Evolutionary conservation across 2,113 vertebrate genomes (phyloP).

Genomic region (Protobothrops mucrosquamatus): DNA sequence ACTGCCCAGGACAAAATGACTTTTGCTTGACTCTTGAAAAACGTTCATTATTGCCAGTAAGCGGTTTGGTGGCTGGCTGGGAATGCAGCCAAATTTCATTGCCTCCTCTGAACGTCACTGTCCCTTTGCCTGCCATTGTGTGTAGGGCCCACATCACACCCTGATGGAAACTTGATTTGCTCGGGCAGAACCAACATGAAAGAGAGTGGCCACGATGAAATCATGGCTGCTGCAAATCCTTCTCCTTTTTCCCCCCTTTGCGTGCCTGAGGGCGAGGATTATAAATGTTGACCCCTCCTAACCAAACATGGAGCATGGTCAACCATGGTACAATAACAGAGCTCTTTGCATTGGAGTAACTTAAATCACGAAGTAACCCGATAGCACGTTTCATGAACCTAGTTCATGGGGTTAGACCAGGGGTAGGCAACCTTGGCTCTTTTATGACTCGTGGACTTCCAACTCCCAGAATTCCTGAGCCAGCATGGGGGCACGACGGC

Average conservation of each 20-base stretch:
- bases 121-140: not conserved
- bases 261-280: not conserved
- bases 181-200: not conserved
- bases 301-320: not conserved
- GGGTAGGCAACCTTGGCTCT: too few relatives aligned
- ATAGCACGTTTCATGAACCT: not conserved
- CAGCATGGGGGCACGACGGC: too few relatives aligned
- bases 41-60: not conserved
- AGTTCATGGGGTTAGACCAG: not conserved
- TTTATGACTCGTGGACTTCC: too few relatives aligned
- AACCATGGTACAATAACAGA: not conserved
- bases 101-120: not conserved
- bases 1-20: too few relatives aligned
- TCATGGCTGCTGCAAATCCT: not conserved
- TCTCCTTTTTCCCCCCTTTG: not conserved
- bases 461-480: too few relatives aligned
- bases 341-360: not conserved
- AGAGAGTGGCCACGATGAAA: not conserved
- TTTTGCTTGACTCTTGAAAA: not conserved
- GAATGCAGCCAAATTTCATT: not conserved
- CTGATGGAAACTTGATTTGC: not conserved
- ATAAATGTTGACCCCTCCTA: not conserved
- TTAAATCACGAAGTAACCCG: not conserved
- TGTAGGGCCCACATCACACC: not conserved
- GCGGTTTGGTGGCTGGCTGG: not conserved